These are phyloP conservation scores for Drepana arcuata DNA, from an alignment of 1,140 invertebrate genomes.

Conservation along the genomic window DNA sequence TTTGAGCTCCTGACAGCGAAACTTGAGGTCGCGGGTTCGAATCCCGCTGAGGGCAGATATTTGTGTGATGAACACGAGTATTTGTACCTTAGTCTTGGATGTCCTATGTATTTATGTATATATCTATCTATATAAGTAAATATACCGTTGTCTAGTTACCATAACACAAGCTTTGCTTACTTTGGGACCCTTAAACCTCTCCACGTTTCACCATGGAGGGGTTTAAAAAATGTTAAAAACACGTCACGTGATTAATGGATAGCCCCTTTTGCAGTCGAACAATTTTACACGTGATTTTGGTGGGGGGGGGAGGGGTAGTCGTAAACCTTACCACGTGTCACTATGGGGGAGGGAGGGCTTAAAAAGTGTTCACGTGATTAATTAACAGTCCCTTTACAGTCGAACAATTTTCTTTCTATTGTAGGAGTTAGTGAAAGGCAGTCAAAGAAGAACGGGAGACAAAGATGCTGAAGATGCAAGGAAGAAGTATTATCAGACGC, in stretches of 20 bases:
- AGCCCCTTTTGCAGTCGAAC: too few relatives aligned
- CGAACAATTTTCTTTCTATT: background rate
- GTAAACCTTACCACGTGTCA: background rate
- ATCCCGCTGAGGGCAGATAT: too few relatives aligned
- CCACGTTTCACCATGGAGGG: background rate
- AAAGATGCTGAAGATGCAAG: constrained; percentile 6
- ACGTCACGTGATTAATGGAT: too few relatives aligned
- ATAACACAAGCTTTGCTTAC: background rate
- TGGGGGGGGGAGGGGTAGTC: background rate
- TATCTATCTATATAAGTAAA: too few relatives aligned
- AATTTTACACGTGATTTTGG: background rate
- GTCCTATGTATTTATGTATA: too few relatives aligned
- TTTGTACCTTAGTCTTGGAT: too few relatives aligned
- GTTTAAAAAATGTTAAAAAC: background rate
- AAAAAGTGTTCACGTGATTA: too few relatives aligned
- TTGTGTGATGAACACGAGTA: too few relatives aligned
- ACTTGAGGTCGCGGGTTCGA: too few relatives aligned
- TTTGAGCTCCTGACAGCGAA: too few relatives aligned
- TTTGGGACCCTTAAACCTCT: background rate
- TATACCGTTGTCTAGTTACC: too few relatives aligned
- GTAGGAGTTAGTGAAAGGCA: background rate
- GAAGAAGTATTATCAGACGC: constrained; percentile 25
- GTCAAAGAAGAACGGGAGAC: constrained; percentile 13
- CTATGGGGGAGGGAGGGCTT: too few relatives aligned
- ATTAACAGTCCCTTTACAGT: background rate